These are phyloP conservation scores for Manduca sexta DNA, from an alignment of 1,140 invertebrate species.

Conservation along the genomic window DNA sequence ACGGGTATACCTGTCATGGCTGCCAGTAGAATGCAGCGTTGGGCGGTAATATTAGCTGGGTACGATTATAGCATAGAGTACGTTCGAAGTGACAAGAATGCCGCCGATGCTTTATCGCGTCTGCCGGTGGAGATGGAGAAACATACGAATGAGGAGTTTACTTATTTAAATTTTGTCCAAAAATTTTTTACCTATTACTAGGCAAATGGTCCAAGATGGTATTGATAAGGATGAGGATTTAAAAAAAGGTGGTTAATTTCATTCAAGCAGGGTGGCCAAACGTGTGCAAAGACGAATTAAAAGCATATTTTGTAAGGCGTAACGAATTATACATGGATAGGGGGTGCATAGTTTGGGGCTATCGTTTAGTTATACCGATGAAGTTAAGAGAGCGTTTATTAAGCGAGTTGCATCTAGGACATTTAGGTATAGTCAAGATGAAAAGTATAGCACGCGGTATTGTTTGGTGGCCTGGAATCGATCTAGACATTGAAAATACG, in stretches of 20 bases:
- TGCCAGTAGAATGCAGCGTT: conserved; percentile 40
- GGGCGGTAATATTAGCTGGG: conserved; percentile 35
- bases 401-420: conserved; percentile 33
- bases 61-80: conserved; percentile 47
- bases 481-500: conserved; percentile 54
- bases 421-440: conserved; percentile 32
- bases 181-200: conserved; percentile 7
- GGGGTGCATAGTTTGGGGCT: conserved; percentile 23
- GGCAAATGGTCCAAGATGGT: conserved; percentile 1
- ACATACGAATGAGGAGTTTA: not conserved
- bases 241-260: conserved; percentile 14
- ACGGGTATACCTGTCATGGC: not conserved
- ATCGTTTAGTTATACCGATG: conserved; percentile 31
- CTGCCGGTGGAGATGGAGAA: not conserved
- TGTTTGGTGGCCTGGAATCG: conserved; percentile 70
- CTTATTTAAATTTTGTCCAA: conserved; percentile 10
- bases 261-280: conserved; percentile 21
- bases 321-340: too few relatives aligned
- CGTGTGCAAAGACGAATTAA: not conserved
- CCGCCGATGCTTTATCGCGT: conserved; percentile 21
- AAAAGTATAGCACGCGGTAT: conserved; percentile 41
- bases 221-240: conserved; percentile 12
- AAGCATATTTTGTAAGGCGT: conserved; percentile 7
- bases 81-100: conserved; percentile 16
- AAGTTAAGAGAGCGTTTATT: conserved; percentile 21